A percentile compares a stretch with the other conserved stretches of the same genome.
phyloP scores from a whole-genome alignment of 2,113 vertebrate species.

The Empidonax alnorum region DNA sequence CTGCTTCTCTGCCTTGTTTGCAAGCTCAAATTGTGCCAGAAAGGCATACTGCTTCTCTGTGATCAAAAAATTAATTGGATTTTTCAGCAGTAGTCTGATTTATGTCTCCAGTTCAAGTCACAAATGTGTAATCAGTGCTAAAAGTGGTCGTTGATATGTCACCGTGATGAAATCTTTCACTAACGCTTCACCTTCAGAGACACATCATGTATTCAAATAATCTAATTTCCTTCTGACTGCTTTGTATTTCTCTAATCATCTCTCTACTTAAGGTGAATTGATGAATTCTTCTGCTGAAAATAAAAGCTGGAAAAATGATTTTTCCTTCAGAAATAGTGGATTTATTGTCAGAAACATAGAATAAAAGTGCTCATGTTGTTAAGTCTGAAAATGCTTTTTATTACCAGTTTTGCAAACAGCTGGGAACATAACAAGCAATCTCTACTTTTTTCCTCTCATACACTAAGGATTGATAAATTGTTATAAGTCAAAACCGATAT shows the following conservation, averaged over 20 bases:
- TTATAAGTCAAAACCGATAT: not conserved
- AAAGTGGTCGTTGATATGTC: not conserved
- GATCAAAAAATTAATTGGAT: not conserved
- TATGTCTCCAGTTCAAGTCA: not conserved
- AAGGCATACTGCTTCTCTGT: not conserved
- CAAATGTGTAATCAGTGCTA: not conserved
- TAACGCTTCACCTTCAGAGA: not conserved
- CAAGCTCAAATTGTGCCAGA: not conserved
- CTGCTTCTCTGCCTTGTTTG: not conserved
- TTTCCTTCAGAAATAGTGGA: not conserved
- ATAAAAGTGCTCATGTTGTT: not conserved
- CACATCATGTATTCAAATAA: not conserved
- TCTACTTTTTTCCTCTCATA: not conserved
- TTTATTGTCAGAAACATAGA: not conserved
- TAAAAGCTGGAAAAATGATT: not conserved
- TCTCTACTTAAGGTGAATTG: not conserved
- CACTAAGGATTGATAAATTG: not conserved
- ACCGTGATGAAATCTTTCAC: not conserved
- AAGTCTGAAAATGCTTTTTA: not conserved
- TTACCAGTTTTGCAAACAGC: not conserved
- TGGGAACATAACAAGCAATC: not conserved
- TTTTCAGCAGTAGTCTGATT: slow-evolving; percentile 2
- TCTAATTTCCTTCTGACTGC: not conserved
- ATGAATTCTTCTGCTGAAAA: not conserved
- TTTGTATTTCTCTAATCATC: not conserved